phyloP scores from a whole-genome alignment of 2,888 invertebrate species.

The Junonia oenone region DNA sequence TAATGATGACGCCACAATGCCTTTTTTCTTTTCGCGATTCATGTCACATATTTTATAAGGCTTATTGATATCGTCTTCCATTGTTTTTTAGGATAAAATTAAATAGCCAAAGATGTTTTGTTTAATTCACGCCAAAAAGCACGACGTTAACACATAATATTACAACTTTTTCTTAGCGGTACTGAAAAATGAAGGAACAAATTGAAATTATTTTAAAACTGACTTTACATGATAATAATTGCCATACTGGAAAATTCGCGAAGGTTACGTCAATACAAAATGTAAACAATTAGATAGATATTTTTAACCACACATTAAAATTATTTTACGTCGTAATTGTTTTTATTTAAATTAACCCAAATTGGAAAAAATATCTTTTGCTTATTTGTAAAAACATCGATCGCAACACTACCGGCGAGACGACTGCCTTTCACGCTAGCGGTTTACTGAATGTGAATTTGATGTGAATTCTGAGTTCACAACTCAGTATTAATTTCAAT shows the following conservation, averaged over 20 bases:
- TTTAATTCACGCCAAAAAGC: neutral
- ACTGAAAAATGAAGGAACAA: constrained; percentile 3
- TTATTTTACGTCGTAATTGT: too few relatives aligned
- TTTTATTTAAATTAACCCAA: too few relatives aligned
- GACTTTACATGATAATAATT: constrained; percentile 24
- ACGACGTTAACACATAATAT: neutral
- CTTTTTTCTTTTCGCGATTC: constrained; percentile 88
- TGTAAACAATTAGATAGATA: neutral
- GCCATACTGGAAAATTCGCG: constrained; percentile 17
- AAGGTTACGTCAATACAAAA: constrained; percentile 1
- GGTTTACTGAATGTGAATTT: constrained; percentile 35
- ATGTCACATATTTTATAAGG: constrained; percentile 90
- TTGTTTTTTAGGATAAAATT: constrained; percentile 37
- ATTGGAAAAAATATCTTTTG: too few relatives aligned
- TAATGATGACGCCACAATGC: constrained; percentile 88
- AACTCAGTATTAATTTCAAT: constrained; percentile 15
- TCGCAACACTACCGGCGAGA: constrained; percentile 25
- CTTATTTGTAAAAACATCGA: constrained; percentile 12
- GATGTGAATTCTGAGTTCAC: constrained; percentile 10
- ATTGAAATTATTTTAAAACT: constrained; percentile 16
- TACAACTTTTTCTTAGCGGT: neutral
- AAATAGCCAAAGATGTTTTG: neutral
- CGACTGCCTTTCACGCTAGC: constrained; percentile 42
- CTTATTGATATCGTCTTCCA: constrained; percentile 81
- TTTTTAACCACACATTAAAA: neutral